Conservation (phyloP, 2,113 vertebrate species). For the Pelecanus crispus region DNA sequence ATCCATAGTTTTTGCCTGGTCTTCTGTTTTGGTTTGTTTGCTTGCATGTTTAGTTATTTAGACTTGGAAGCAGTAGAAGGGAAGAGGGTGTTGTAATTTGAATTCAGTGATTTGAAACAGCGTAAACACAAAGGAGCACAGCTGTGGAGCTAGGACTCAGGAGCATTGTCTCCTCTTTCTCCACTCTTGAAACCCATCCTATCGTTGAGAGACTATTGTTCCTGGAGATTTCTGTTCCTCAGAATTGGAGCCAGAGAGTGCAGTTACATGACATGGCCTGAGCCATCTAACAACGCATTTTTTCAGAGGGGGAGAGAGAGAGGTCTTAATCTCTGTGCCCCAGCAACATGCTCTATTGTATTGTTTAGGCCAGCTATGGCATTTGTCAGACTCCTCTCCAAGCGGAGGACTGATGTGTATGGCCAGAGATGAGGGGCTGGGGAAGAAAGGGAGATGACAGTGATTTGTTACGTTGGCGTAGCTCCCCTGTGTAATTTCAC, state of each 20-base stretch:
- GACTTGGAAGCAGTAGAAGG: not conserved
- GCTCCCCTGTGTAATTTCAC: not conserved
- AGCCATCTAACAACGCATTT: not conserved
- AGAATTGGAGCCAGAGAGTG: not conserved
- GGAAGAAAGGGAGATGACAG: not conserved
- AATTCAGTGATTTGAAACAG: not conserved
- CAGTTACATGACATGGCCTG: not conserved
- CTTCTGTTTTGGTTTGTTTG: not conserved
- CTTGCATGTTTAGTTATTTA: not conserved
- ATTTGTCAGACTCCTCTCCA: not conserved
- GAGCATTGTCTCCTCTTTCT: not conserved
- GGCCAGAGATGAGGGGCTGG: not conserved
- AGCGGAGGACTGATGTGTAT: not conserved
- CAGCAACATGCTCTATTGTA: not conserved
- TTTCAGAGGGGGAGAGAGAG: not conserved
- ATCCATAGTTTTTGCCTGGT: accelerated
- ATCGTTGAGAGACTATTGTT: not conserved
- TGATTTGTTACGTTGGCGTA: not conserved
- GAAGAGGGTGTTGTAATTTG: not conserved
- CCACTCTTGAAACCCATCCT: not conserved
- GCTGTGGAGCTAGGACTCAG: accelerated
- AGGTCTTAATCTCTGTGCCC: not conserved
- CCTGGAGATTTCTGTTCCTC: not conserved
- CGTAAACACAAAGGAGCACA: not conserved
- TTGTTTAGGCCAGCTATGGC: not conserved